Evolutionary conservation across 2,797 vertebrate species (phyloP).

Genomic region (Amblyraja radiata): DNA sequence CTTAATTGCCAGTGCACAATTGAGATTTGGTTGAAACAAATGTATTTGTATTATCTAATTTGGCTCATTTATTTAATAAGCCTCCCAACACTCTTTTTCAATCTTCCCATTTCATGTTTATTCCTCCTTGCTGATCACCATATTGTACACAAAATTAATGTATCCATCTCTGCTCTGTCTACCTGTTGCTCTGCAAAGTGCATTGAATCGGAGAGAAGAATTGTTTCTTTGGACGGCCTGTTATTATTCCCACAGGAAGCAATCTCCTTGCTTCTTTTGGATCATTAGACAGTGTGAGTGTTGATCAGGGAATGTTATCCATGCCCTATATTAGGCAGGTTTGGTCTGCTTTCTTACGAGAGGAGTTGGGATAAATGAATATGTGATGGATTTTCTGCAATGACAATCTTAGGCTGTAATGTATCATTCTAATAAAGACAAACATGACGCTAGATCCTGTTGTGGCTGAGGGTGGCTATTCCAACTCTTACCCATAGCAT

Average conservation of each 20-base stretch:
- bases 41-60: neutral
- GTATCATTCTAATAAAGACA: neutral
- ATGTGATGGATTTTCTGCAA: neutral
- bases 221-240: neutral
- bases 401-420: neutral
- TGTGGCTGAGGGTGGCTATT: neutral
- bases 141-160: neutral
- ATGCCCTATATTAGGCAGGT: neutral
- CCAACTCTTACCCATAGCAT: neutral
- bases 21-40: neutral
- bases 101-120: neutral
- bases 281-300: neutral
- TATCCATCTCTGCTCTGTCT: neutral
- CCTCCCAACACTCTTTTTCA: neutral
- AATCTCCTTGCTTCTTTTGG: too few species aligned
- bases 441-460: neutral
- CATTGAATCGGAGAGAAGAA: neutral
- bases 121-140: neutral
- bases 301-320: neutral
- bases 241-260: neutral
- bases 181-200: neutral
- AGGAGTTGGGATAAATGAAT: neutral
- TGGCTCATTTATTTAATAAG: constrained; percentile 1
- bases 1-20: neutral
- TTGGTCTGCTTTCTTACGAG: neutral